phyloP scores from a whole-genome alignment of 2,113 vertebrate genomes.

The Neopipo cinnamomea region DNA sequence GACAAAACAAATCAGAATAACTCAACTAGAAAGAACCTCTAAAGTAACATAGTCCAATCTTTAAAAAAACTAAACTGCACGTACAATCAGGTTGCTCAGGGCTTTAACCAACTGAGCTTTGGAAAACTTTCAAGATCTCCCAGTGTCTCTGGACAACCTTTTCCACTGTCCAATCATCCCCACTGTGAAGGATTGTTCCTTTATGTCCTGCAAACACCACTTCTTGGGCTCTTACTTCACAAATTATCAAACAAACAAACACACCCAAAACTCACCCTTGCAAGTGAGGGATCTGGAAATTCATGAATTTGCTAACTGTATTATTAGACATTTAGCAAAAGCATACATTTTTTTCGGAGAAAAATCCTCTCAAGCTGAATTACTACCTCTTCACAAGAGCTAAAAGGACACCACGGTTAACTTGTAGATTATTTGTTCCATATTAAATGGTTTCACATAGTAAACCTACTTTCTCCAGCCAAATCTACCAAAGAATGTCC shows the following conservation, averaged over 20 bases:
- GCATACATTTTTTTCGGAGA: neutral
- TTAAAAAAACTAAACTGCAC: neutral
- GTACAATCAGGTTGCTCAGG: neutral
- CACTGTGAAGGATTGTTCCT: neutral
- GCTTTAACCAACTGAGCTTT: neutral
- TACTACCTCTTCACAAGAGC: neutral
- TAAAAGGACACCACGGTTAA: neutral
- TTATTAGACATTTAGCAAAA: neutral
- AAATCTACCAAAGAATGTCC: neutral
- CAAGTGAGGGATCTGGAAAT: neutral
- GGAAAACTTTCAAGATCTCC: neutral
- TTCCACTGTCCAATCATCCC: neutral
- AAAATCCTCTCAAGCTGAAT: neutral
- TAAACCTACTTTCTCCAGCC: neutral
- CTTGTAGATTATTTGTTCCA: neutral
- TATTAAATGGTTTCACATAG: neutral
- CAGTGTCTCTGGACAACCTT: neutral
- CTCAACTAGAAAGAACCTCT: neutral
- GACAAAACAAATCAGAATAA: neutral
- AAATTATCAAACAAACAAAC: neutral
- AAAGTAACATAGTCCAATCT: rapidly evolving
- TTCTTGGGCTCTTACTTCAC: neutral
- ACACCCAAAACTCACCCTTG: neutral
- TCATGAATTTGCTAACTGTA: rapidly evolving
- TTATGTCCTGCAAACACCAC: neutral